Evolutionary conservation across 2,797 vertebrate species (phyloP), one percentile per base, ranked within the genome.

Genomic region (Cetoscarus ocellatus): DNA sequence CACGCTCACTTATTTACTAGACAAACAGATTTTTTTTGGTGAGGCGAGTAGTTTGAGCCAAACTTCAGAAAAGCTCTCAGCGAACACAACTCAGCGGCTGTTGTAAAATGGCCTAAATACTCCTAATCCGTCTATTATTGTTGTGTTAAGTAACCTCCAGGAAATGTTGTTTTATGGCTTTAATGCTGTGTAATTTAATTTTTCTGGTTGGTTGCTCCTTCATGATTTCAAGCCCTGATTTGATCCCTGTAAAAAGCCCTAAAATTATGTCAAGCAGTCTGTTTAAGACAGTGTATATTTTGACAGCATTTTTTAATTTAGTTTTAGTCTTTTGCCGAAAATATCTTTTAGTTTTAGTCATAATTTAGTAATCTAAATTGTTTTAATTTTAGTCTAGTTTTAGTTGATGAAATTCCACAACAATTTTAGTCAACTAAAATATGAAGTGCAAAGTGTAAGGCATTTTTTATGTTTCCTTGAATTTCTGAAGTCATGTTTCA

Each of bases 1-100:
- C 62, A 45, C 38, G 8, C 65, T 79, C 75, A 75, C 73, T 84
- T 70, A 77, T 86, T 88, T 70, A 75, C 79, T 66, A 64, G 73
- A 65, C 74, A 79, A 77, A 76, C 73, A 71, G 12, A 44, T 62
- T 56, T 73, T 10, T 45, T 43, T 40, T 43, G 34, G 8, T 50
- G 27, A 34, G 15, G 27, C 38, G 6, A 38, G 49, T 1, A 34
- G 58, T 47, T 18, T 5, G 43, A 62, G 69, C 65, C 53, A 54
- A 54, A 52, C 38, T 49, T 8, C 59, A 10, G 49, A 27, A 53
- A 47, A 48, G 45, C 44, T 39, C 7, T 43, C 52, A 10, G 58
- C 5, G 13, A 45, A 50, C 50, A 10, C 38, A 18, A 17, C 17
- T 40, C 15, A 8, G 12, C 14, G 10, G 36, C 48, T 52, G 53